phyloP scores from a whole-genome alignment of 2,888 invertebrate genomes.

The Osmoderma eremita region DNA sequence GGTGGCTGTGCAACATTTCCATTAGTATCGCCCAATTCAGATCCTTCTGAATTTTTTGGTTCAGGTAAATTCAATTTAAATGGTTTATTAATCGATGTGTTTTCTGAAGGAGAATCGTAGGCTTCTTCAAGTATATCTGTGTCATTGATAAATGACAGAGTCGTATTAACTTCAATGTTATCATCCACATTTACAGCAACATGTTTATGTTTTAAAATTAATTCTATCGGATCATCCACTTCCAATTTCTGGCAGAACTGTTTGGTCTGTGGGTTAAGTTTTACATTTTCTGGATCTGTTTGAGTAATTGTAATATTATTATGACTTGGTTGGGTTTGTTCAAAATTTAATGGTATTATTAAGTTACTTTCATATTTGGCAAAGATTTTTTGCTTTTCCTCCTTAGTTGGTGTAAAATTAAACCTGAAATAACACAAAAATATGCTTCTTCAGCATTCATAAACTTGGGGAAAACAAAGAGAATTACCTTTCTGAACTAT shows the following conservation, averaged over 20 bases:
- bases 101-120: constrained; percentile 39
- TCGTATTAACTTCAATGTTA: constrained; percentile 31
- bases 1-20: constrained; percentile 2
- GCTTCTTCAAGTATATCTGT: constrained; percentile 40
- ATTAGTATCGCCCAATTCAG: constrained; percentile 8
- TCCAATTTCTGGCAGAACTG: constrained; percentile 74
- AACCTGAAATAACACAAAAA: constrained; percentile 66
- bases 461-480: neutral
- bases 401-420: constrained; percentile 77
- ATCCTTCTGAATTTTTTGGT: constrained; percentile 49
- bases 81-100: constrained; percentile 38
- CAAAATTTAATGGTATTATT: constrained; percentile 81
- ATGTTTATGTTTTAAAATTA: constrained; percentile 66
- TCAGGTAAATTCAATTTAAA: constrained; percentile 52
- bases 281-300: constrained; percentile 64
- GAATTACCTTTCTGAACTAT: constrained; percentile 71
- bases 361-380: constrained; percentile 75
- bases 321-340: constrained; percentile 75
- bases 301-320: constrained; percentile 58
- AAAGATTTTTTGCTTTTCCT: constrained; percentile 75
- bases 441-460: neutral
- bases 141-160: constrained; percentile 44
- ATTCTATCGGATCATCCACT: constrained; percentile 83
- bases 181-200: constrained; percentile 47
- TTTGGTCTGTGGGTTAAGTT: constrained; percentile 76